These are phyloP conservation scores for Eurystomus gularis DNA, from an alignment of 2,113 vertebrate genomes.

Conservation along the genomic window DNA sequence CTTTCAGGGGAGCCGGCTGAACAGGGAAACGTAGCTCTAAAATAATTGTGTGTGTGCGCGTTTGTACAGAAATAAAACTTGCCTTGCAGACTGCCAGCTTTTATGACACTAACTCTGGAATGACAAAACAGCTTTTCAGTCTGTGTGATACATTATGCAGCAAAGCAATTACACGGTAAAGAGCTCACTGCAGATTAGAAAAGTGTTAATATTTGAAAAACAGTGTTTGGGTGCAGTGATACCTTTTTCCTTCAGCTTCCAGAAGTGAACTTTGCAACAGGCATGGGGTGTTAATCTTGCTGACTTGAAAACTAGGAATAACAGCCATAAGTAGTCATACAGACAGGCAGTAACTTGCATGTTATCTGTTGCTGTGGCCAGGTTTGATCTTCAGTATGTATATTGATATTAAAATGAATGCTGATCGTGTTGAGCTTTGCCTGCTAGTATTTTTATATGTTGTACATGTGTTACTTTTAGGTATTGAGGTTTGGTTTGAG, in stretches of 20 bases:
- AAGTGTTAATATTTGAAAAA: background rate
- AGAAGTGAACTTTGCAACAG: background rate
- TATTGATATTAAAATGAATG: background rate
- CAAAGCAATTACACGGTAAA: slow-evolving; percentile 4
- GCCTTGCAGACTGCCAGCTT: background rate
- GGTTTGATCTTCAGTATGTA: background rate
- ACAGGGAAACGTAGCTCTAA: background rate
- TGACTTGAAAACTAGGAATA: background rate
- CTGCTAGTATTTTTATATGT: background rate
- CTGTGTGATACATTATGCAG: background rate
- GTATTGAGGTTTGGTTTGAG: background rate
- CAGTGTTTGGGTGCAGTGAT: background rate
- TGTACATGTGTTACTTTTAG: background rate
- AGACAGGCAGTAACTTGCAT: background rate
- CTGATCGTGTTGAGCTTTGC: background rate
- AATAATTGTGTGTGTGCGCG: background rate
- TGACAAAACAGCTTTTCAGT: background rate
- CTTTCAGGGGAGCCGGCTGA: background rate
- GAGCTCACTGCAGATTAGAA: background rate
- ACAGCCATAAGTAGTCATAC: background rate
- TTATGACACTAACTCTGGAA: background rate
- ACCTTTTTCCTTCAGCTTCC: background rate
- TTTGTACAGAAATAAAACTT: slow-evolving; percentile 21
- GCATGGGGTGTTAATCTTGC: background rate
- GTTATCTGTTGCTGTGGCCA: background rate